Conservation (phyloP, 2,888 invertebrate species). For the Drosophila histrio region DNA sequence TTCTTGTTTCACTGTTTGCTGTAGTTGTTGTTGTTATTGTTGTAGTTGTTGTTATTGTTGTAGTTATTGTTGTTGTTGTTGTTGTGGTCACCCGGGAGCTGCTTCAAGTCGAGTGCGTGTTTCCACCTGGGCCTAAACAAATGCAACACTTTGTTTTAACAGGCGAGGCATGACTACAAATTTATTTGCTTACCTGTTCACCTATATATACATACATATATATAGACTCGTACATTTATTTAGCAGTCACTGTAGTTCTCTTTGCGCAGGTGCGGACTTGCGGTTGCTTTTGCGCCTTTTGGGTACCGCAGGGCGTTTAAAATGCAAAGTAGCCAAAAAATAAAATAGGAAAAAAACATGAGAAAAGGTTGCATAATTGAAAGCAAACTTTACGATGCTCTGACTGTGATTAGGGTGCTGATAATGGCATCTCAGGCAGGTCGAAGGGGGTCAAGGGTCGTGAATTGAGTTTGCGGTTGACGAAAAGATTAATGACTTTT, state of each 20-base stretch:
- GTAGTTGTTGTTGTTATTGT: constrained; percentile 11
- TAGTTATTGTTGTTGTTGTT: constrained; percentile 26
- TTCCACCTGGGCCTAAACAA: constrained; percentile 65
- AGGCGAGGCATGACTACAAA: constrained; percentile 62
- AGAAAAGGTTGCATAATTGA: constrained; percentile 56
- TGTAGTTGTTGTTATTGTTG: constrained; percentile 22
- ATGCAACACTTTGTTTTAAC: constrained; percentile 74
- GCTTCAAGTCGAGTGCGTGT: constrained; percentile 53
- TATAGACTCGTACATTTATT: constrained; percentile 10
- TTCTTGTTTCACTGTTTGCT: constrained; percentile 61
- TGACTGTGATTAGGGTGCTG: constrained; percentile 52
- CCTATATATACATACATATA: neutral
- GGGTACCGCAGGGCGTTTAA: constrained; percentile 58
- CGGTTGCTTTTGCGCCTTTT: constrained; percentile 28
- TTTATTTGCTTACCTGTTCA: constrained; percentile 57
- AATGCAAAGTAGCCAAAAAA: constrained; percentile 57
- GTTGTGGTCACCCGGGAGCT: constrained; percentile 49
- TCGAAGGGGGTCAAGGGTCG: constrained; percentile 16
- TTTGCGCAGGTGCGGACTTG: constrained; percentile 58
- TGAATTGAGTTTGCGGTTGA: constrained; percentile 24
- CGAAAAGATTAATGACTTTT: constrained; percentile 53
- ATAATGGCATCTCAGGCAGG: constrained; percentile 16
- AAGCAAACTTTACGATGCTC: constrained; percentile 50
- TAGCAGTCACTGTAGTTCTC: constrained; percentile 12
- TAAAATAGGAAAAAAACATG: neutral